These are phyloP conservation scores for Anguilla japonica DNA, from an alignment of 2,113 vertebrate genomes.

Conservation along the genomic window DNA sequence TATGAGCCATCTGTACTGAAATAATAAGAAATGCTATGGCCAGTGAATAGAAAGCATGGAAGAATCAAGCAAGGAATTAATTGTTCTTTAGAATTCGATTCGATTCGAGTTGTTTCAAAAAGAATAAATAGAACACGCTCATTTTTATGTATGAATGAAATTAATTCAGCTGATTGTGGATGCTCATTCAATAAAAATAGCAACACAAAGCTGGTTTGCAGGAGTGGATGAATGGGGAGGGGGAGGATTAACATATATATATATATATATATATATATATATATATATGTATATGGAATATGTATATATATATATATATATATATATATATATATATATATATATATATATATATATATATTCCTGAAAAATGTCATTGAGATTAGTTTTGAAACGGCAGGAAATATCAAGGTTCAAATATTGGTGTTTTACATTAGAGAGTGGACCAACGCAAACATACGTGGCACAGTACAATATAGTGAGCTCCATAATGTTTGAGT, in stretches of 20 bases:
- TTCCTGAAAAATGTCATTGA: conserved; percentile 30
- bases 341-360: conserved; percentile 38
- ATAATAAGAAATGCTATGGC: conserved; percentile 31
- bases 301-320: conserved; percentile 35
- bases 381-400: conserved; percentile 14
- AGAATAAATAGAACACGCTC: background rate
- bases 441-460: too few relatives aligned
- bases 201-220: background rate
- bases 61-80: background rate
- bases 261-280: conserved; percentile 38
- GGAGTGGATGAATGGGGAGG: background rate
- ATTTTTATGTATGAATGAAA: background rate
- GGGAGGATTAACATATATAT: conserved; percentile 28
- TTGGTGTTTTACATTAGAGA: too few relatives aligned
- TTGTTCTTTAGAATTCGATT: background rate
- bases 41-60: background rate
- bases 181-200: background rate
- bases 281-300: too few relatives aligned
- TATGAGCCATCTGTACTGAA: background rate
- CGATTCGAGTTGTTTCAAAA: background rate
- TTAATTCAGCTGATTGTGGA: too few relatives aligned
- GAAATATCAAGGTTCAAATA: too few relatives aligned
- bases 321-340: conserved; percentile 35
- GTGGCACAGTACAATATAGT: too few relatives aligned
- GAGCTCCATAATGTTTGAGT: too few relatives aligned